Evolutionary conservation across 2,888 invertebrate genomes (phyloP), one percentile per base, ranked within the genome.

Genomic region (Hypomecis atomaria): DNA sequence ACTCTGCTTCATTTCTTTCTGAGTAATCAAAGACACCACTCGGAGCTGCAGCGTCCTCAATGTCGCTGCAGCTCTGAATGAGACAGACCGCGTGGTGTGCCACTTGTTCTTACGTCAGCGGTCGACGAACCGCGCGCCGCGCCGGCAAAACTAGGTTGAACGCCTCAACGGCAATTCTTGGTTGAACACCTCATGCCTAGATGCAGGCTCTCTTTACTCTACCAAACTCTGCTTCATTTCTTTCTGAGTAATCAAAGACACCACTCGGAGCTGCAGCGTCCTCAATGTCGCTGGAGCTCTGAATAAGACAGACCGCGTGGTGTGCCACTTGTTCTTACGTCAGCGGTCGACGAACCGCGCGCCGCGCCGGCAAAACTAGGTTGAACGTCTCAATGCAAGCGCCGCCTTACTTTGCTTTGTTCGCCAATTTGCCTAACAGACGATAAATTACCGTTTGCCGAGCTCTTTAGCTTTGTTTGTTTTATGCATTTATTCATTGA

Each of bases 101-200:
- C 33, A 47, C 47, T 47, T 56, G 40, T 47, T 56, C 36, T 56
- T 56, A 40, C 56, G 56, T 56, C 56, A 56, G 38, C 45, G 56
- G 56, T 47, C 56, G 47, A 38, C 56, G 56, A 56, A 47, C 55
- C 45, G 6, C 44, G 42, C 38, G n/a, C n/a, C n/a, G n/a, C n/a
- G 23, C 23, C 23, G 23, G 23, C 23, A 23, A 23, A 23, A 23
- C 23, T 23, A 23, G 23, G 23, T 23, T 23, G 23, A 23, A 23
- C 23, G 23, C 23, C 23, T 23, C 23, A 23, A 23, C 23, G 23
- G 23, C 23, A 23, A 23, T 23, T 3, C 23, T 23, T 2, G 23
- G 23, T 23, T 23, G 23, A 23, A 23, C 1, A 3, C 23, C 23
- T 23, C 23, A 23, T 23, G 23, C 23, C 23, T 23, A 23, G 23